phyloP scores from a whole-genome alignment of 2,797 vertebrate genomes.

The Gadopsis marmoratus region DNA sequence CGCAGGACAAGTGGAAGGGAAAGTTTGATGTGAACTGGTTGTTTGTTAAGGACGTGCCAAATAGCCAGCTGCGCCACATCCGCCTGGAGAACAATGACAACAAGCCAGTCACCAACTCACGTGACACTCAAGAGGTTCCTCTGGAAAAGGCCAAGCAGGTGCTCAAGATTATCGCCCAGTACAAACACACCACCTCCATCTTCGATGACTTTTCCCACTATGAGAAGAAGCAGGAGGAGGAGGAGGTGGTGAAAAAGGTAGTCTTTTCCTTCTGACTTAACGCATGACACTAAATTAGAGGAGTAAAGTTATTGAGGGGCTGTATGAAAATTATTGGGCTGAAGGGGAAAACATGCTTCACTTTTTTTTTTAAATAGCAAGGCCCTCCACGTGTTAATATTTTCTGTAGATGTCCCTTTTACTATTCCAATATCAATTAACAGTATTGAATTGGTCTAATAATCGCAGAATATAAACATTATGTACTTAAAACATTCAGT shows the following conservation, averaged over 20 bases:
- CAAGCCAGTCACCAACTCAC: conserved; percentile 99
- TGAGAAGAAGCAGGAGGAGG: conserved; percentile 98
- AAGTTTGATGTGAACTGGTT: conserved; percentile 99
- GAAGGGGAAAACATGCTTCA: background rate
- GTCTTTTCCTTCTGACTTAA: conserved; percentile 4
- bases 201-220: conserved; percentile 99
- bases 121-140: conserved; percentile 99
- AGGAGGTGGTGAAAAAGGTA: conserved; percentile 99
- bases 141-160: conserved; percentile 98
- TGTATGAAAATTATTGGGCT: background rate
- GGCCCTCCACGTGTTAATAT: background rate
- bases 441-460: background rate
- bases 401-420: too few species aligned
- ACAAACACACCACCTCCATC: conserved; percentile 99
- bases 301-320: background rate
- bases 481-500: too few species aligned
- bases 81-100: conserved; percentile 99
- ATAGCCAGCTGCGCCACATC: conserved; percentile 98
- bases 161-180: conserved; percentile 97
- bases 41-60: conserved; percentile 99
- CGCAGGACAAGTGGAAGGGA: conserved; percentile 99
- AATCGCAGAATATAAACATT: background rate
- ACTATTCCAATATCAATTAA: background rate
- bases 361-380: too few species aligned
- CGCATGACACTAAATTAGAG: background rate